Evolutionary conservation across 30 jellyfish, hydroid and myxozoan species (phyloP), one percentile per base, ranked within the genome.

Genomic region (Chrysaora quinquecirrha): DNA sequence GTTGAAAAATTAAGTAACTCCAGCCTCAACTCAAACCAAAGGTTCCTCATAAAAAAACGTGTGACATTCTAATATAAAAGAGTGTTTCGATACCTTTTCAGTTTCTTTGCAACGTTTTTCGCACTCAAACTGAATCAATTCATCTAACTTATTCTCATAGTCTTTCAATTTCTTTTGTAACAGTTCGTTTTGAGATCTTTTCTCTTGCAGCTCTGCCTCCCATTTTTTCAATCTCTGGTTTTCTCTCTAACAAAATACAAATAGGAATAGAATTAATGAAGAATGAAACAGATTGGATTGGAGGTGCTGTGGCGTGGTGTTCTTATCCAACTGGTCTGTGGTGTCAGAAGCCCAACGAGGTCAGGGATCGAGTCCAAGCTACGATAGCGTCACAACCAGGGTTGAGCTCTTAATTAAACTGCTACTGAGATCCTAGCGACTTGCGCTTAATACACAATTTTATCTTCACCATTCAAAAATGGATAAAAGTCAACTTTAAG

Each of bases 1-100:
- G n/a, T n/a, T n/a, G n/a, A n/a, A n/a, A n/a, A n/a, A n/a, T n/a
- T n/a, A n/a, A n/a, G n/a, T n/a, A n/a, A n/a, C n/a, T n/a, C n/a
- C n/a, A n/a, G n/a, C n/a, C n/a, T n/a, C n/a, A n/a, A n/a, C n/a
- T n/a, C n/a, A n/a, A n/a, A n/a, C n/a, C n/a, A n/a, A n/a, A n/a
- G n/a, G n/a, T n/a, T n/a, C n/a, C n/a, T n/a, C n/a, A n/a, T n/a
- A n/a, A n/a, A n/a, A n/a, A n/a, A n/a, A n/a, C n/a, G n/a, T n/a
- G n/a, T n/a, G n/a, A n/a, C n/a, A n/a, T n/a, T n/a, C n/a, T n/a
- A n/a, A n/a, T n/a, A n/a, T n/a, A n/a, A n/a, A n/a, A n/a, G n/a
- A n/a, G n/a, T n/a, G n/a, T n/a, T n/a, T n/a, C n/a, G n/a, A 46
- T 67, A 89, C 97, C 89, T 69, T 74, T 65, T 81, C 94, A 62